Evolutionary conservation across 1,140 invertebrate species (phyloP).

Genomic region (Temnothorax nylanderi): DNA sequence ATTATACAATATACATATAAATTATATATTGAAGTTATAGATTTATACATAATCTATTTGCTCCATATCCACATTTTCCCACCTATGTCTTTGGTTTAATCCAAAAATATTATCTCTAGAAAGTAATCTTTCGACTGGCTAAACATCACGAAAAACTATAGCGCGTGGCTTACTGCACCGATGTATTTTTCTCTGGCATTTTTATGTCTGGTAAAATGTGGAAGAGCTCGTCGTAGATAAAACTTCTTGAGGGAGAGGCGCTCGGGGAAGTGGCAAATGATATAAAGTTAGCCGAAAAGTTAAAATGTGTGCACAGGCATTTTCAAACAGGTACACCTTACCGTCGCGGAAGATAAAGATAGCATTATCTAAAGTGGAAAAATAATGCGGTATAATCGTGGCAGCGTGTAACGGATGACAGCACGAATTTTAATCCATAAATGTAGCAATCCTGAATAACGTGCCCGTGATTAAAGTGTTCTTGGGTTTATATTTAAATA

Average conservation of each 20-base stretch:
- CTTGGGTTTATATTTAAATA: not conserved
- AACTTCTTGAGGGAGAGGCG: constrained; percentile 48
- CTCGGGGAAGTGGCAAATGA: constrained; percentile 33
- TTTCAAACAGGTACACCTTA: constrained; percentile 21
- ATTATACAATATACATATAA: not conserved
- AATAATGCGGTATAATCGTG: constrained; percentile 40
- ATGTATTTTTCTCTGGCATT: constrained; percentile 55
- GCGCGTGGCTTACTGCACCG: constrained; percentile 12
- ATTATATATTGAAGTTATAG: not conserved
- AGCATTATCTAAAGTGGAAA: constrained; percentile 23
- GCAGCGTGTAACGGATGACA: not conserved
- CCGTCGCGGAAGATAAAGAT: constrained; percentile 11
- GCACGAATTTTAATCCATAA: constrained; percentile 17
- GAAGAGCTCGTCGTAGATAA: constrained; percentile 54
- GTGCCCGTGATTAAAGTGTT: not conserved
- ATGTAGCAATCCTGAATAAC: not conserved
- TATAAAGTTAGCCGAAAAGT: constrained; percentile 57
- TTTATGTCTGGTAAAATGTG: constrained; percentile 57
- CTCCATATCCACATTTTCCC: no score
- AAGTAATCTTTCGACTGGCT: constrained; percentile 18
- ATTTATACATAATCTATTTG: not conserved
- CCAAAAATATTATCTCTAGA: not conserved
- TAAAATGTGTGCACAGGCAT: constrained; percentile 50
- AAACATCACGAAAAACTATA: constrained; percentile 30
- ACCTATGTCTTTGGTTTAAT: not conserved